A percentile compares a stretch with the other conserved stretches of the same genome.
These are phyloP conservation scores for Eupelmus urozonus DNA, from an alignment of 2,888 invertebrate species.

Conservation along the genomic window DNA sequence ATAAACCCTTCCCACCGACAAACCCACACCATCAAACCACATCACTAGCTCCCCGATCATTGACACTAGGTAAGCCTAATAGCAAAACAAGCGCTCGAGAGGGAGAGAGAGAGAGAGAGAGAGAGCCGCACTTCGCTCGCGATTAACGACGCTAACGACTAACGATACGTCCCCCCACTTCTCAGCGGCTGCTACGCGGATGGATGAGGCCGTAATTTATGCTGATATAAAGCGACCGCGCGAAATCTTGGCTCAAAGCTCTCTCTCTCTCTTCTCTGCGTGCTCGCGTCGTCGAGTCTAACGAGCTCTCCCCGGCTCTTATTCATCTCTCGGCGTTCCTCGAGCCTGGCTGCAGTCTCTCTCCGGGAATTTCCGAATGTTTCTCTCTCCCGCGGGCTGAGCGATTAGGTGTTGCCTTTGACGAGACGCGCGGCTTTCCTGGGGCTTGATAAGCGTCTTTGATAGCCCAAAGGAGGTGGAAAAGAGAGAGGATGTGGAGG, in stretches of 20 bases:
- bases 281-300: not conserved
- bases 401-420: too few relatives aligned
- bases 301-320: constrained; percentile 12
- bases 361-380: not conserved
- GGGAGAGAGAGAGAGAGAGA: not conserved
- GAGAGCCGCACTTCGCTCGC: not conserved
- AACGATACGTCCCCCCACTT: constrained; percentile 13
- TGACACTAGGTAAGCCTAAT: not conserved
- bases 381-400: too few relatives aligned
- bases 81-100: too few relatives aligned
- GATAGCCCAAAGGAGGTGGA: too few relatives aligned
- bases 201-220: constrained; percentile 49
- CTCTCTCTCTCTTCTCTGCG: not conserved
- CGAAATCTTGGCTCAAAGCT: constrained; percentile 18
- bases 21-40: too few relatives aligned
- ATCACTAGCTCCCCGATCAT: too few relatives aligned
- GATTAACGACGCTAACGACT: constrained; percentile 47
- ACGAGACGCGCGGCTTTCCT: too few relatives aligned
- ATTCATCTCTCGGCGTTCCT: not conserved
- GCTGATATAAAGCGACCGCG: constrained; percentile 43
- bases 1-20: too few relatives aligned
- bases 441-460: too few relatives aligned
- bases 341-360: not conserved
- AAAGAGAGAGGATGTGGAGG: too few relatives aligned
- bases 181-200: constrained; percentile 7